Conservation (phyloP, 2,888 invertebrate species). For the Rhimphoctona megacephalus region DNA sequence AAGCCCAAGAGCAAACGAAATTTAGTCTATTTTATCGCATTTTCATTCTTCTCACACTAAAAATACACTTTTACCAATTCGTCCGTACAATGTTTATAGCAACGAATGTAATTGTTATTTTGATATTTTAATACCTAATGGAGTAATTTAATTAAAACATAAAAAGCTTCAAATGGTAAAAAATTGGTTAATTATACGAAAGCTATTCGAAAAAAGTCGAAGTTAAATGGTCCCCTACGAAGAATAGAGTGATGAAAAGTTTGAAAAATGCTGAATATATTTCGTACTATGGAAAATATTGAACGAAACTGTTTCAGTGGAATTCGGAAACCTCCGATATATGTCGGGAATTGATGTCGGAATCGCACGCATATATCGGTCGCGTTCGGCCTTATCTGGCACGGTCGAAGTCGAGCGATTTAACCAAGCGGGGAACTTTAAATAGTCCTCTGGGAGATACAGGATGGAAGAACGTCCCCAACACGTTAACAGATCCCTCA, state of each 20-base stretch:
- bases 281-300: not conserved
- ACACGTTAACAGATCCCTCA: slow-evolving; percentile 25
- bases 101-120: not conserved
- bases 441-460: slow-evolving; percentile 66
- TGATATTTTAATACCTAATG: not conserved
- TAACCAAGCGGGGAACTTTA: slow-evolving; percentile 64
- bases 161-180: not conserved
- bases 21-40: not conserved
- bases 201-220: not conserved
- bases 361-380: slow-evolving; percentile 28
- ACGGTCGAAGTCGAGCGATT: slow-evolving; percentile 67
- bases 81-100: not conserved
- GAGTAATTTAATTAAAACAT: not conserved
- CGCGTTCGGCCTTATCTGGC: slow-evolving; percentile 62
- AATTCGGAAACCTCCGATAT: not conserved
- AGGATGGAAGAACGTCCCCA: slow-evolving; percentile 57
- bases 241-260: not conserved
- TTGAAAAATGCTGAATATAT: not conserved
- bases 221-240: not conserved
- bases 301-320: not conserved
- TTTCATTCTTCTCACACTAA: not conserved
- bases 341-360: slow-evolving; percentile 1
- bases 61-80: not conserved
- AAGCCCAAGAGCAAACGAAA: not conserved
- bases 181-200: not conserved